Percentiles rank a stretch among this genome's conserved stretches.
phyloP scores from a whole-genome alignment of 2,797 vertebrate genomes.

The Cottoperca gobio region DNA sequence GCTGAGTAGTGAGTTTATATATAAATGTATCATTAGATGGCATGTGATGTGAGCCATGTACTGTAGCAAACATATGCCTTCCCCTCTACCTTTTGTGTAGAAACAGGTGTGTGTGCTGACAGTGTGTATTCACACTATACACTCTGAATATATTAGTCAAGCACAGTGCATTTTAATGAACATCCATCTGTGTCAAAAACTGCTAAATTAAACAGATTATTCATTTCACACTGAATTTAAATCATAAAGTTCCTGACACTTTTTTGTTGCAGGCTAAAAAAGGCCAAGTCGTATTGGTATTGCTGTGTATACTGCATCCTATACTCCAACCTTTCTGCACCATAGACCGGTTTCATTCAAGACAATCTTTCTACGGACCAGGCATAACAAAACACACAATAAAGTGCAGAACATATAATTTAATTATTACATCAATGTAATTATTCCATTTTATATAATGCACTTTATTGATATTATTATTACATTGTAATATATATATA shows the following conservation, averaged over 20 bases:
- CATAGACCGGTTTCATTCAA: no score
- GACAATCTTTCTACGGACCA: no score
- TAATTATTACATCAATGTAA: no score
- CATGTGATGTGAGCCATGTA: neutral
- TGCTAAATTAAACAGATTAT: slow-evolving; percentile 29
- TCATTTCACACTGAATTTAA: slow-evolving; percentile 42
- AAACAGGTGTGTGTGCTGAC: slow-evolving; percentile 35
- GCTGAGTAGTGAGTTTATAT: neutral
- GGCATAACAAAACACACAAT: no score
- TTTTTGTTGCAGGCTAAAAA: neutral
- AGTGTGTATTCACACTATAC: slow-evolving; percentile 28
- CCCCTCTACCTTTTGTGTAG: slow-evolving; percentile 13
- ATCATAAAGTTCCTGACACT: slow-evolving; percentile 5
- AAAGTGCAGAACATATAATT: no score
- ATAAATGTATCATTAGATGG: neutral
- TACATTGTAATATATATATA: no score
- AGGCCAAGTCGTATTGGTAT: neutral
- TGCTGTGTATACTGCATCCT: neutral
- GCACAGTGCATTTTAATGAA: slow-evolving; percentile 57
- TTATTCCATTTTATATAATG: no score
- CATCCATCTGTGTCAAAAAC: slow-evolving; percentile 29
- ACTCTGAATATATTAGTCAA: slow-evolving; percentile 55
- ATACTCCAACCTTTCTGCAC: no score
- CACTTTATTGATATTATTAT: no score
- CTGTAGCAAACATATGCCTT: neutral